Conservation (phyloP, 37 sponge, comb jelly and placozoan species). For the Tethya wilhelma region DNA sequence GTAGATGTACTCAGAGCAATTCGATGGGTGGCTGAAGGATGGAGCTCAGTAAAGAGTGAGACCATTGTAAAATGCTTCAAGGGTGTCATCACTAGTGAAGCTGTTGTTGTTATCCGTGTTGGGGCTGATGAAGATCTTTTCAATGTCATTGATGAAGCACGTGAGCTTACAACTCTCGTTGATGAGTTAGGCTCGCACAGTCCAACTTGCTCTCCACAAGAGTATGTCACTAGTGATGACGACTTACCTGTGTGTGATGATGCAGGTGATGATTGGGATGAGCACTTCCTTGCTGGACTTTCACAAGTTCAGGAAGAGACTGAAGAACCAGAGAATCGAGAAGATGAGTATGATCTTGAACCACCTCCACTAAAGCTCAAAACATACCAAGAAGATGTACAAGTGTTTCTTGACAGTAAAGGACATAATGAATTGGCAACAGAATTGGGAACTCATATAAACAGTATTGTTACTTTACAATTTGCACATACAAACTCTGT, state of each 20-base stretch:
- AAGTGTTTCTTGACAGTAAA: too few relatives aligned
- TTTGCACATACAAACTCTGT: too few relatives aligned
- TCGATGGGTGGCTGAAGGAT: constrained; percentile 55
- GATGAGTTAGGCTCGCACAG: background rate
- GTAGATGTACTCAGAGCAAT: constrained; percentile 43
- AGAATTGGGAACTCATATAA: too few relatives aligned
- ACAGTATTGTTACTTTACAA: too few relatives aligned
- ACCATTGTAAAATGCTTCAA: constrained; percentile 68
- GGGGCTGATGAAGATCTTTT: background rate
- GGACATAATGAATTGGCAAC: too few relatives aligned
- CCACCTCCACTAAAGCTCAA: too few relatives aligned
- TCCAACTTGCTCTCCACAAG: background rate
- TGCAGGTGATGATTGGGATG: constrained; percentile 1
- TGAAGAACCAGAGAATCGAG: too few relatives aligned
- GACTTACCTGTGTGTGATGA: constrained; percentile 8
- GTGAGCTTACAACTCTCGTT: constrained; percentile 1
- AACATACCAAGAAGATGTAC: too few relatives aligned
- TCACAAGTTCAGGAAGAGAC: too few relatives aligned
- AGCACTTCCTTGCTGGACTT: too few relatives aligned
- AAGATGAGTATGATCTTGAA: too few relatives aligned
- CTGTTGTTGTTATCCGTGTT: background rate
- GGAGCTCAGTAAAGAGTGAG: constrained; percentile 43
- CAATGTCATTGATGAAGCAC: background rate
- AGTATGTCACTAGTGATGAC: background rate
- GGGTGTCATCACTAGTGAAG: constrained; percentile 26